Conservation (phyloP, 1,140 invertebrate genomes). For the Papilio helenus region DNA sequence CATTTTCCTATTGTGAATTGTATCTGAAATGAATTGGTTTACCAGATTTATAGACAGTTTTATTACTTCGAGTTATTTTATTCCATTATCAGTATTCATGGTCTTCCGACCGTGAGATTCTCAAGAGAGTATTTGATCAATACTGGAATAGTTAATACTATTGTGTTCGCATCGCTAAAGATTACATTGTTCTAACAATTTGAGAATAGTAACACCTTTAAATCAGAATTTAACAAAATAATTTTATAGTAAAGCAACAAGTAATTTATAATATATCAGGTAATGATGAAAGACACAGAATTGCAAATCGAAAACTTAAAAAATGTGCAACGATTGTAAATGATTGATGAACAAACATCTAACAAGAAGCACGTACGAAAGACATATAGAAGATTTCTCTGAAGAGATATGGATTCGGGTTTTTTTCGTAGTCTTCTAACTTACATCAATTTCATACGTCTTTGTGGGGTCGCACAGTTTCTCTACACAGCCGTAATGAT, state of each 20-base stretch:
- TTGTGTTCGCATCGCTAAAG: neutral
- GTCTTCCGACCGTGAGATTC: neutral
- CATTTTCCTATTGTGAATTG: neutral
- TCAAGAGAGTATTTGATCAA: neutral
- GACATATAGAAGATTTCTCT: neutral
- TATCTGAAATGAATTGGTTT: neutral
- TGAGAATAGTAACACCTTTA: too few species aligned
- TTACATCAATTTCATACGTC: constrained; percentile 75
- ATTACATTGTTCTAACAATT: neutral
- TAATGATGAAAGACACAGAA: neutral
- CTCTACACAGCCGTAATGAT: constrained; percentile 88
- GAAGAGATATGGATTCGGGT: neutral
- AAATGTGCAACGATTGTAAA: neutral
- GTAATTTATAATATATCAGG: too few species aligned
- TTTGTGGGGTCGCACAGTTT: constrained; percentile 91
- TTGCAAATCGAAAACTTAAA: neutral
- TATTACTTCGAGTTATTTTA: neutral
- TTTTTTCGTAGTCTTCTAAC: constrained; percentile 38
- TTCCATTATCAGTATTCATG: neutral
- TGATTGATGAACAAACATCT: constrained; percentile 31
- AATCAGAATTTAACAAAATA: too few species aligned
- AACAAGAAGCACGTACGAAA: neutral
- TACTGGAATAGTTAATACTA: neutral
- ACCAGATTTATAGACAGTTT: neutral
- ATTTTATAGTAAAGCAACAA: too few species aligned